Percentiles rank a stretch among this genome's conserved stretches.
phyloP scores from a whole-genome alignment of 2,797 vertebrate species.

The Clarias platycephalus region DNA sequence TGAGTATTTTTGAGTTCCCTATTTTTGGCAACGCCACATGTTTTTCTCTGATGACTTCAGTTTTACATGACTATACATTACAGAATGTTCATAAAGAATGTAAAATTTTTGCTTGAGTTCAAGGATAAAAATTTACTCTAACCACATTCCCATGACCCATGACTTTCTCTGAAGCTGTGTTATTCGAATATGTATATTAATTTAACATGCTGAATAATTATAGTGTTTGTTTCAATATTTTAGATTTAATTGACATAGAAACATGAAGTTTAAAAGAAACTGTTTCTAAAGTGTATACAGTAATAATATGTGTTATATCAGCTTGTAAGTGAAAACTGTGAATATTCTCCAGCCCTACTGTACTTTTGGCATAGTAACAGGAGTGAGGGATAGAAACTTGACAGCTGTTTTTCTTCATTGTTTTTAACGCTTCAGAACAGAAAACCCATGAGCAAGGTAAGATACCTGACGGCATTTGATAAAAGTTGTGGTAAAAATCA shows the following conservation, averaged over 20 bases:
- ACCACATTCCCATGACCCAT: neutral
- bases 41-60: no score
- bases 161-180: neutral
- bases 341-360: neutral
- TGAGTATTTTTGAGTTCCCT: no score
- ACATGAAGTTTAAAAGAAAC: neutral
- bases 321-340: neutral
- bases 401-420: slow-evolving; percentile 66
- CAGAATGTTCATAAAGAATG: no score
- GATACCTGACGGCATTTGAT: slow-evolving; percentile 33
- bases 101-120: no score
- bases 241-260: neutral
- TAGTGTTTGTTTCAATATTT: neutral
- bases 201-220: neutral
- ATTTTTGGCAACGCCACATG: no score
- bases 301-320: neutral
- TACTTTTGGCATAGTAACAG: neutral
- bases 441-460: slow-evolving; percentile 81
- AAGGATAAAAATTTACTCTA: no score
- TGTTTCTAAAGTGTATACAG: neutral
- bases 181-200: neutral
- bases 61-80: no score
- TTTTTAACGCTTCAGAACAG: slow-evolving; percentile 76
- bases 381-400: neutral
- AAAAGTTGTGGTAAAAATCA: neutral